These are phyloP conservation scores for Drosophila kikkawai DNA, from an alignment of 1,140 invertebrate genomes.

Conservation along the genomic window DNA sequence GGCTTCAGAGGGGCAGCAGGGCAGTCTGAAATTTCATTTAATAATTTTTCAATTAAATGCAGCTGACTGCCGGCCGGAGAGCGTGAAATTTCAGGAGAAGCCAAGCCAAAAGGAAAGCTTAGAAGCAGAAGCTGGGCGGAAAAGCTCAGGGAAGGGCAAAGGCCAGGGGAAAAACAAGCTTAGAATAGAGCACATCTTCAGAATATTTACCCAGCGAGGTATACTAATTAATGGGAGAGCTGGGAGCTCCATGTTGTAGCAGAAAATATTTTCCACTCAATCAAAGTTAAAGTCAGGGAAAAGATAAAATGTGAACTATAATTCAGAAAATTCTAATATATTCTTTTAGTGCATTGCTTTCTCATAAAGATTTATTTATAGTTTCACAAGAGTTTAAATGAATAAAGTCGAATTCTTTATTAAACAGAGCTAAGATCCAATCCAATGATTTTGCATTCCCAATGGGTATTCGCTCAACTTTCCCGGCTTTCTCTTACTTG, in stretches of 20 bases:
- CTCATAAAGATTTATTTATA: not conserved
- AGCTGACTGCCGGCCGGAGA: conserved; percentile 56
- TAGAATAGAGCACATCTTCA: conserved; percentile 12
- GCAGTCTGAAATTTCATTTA: conserved; percentile 71
- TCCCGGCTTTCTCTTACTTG: not conserved
- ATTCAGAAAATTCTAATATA: too few species aligned
- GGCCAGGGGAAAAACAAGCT: conserved; percentile 12
- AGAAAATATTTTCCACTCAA: conserved; percentile 1
- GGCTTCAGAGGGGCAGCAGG: conserved; percentile 10
- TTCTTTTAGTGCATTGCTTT: too few species aligned
- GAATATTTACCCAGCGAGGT: conserved; percentile 16
- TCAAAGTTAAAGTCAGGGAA: not conserved
- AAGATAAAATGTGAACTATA: not conserved
- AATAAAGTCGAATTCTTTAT: too few species aligned
- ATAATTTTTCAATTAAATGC: conserved; percentile 84
- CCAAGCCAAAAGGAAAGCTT: conserved; percentile 23
- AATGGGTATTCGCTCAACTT: not conserved
- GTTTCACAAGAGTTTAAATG: not conserved
- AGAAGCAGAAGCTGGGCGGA: conserved; percentile 5
- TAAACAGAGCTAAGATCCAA: not conserved
- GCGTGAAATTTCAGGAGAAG: conserved; percentile 25
- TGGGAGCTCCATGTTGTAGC: not conserved
- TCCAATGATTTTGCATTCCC: not conserved
- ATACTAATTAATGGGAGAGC: conserved; percentile 15
- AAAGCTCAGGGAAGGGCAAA: not conserved